These are phyloP conservation scores for Scelioninae gen. 1 DNA, from an alignment of 2,888 invertebrate genomes.

Conservation along the genomic window DNA sequence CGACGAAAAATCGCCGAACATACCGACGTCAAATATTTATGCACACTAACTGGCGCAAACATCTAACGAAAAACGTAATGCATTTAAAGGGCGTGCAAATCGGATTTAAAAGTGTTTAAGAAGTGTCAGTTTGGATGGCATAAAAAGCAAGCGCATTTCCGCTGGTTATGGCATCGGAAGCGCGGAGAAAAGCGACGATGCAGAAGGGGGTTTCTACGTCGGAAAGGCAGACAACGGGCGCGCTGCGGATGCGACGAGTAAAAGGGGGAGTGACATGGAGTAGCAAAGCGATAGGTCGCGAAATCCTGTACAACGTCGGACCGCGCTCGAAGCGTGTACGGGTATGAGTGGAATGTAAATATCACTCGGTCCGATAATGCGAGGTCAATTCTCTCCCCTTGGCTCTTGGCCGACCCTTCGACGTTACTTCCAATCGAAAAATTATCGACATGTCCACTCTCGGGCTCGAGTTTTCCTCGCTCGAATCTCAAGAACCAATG, in stretches of 20 bases:
- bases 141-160: constrained; percentile 56
- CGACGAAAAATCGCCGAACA: constrained; percentile 29
- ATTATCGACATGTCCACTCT: constrained; percentile 72
- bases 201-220: constrained; percentile 47
- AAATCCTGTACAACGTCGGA: constrained; percentile 71
- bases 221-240: constrained; percentile 62
- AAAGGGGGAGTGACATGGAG: constrained; percentile 67
- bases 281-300: constrained; percentile 69
- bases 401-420: constrained; percentile 72
- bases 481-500: constrained; percentile 68
- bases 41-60: constrained; percentile 45
- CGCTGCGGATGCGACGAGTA: constrained; percentile 58
- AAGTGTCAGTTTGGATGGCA: constrained; percentile 54
- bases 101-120: constrained; percentile 62
- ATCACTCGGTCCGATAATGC: constrained; percentile 81
- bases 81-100: constrained; percentile 59
- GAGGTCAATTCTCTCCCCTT: constrained; percentile 77
- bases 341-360: constrained; percentile 83
- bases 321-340: constrained; percentile 72
- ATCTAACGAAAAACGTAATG: constrained; percentile 51
- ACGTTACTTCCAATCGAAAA: constrained; percentile 75
- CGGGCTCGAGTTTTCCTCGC: constrained; percentile 61
- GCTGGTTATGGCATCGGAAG: constrained; percentile 60
- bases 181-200: constrained; percentile 50
- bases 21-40: constrained; percentile 56